Conservation (phyloP, 2,888 invertebrate genomes). For the Tipula lateralis region DNA sequence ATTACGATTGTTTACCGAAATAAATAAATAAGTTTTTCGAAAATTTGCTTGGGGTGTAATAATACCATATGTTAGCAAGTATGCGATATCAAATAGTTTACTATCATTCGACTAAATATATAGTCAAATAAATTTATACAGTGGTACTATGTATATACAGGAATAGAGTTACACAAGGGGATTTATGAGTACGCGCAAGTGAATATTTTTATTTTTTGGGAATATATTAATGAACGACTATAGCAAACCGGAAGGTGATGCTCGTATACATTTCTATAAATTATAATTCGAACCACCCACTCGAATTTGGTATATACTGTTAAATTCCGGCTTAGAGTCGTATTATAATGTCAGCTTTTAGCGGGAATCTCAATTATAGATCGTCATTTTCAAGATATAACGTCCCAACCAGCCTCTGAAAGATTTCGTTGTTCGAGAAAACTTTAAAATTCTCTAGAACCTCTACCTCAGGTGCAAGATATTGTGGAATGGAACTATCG, state of each 20-base stretch:
- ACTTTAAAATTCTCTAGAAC: too few species aligned
- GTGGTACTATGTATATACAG: background rate
- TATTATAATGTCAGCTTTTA: too few species aligned
- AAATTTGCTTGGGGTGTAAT: slow-evolving; percentile 1
- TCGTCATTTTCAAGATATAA: too few species aligned
- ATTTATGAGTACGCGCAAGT: background rate
- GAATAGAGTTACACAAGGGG: background rate
- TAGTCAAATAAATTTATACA: background rate
- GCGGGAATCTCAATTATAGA: too few species aligned
- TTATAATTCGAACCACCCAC: background rate
- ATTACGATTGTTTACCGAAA: background rate
- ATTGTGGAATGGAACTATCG: too few species aligned
- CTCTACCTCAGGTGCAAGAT: too few species aligned
- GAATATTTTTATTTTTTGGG: background rate
- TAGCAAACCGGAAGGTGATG: background rate
- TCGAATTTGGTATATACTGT: too few species aligned
- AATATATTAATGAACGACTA: background rate
- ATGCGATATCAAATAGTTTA: background rate
- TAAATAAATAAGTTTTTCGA: background rate
- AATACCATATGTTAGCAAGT: background rate
- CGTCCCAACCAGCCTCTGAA: too few species aligned
- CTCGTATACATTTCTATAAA: background rate
- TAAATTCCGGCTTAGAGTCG: too few species aligned
- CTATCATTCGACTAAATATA: background rate
- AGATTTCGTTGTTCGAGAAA: too few species aligned